A percentile compares a stretch with the other conserved stretches of the same genome.
phyloP scores from a whole-genome alignment of 2,888 invertebrate genomes.

The Caenorhabditis sp. region DNA sequence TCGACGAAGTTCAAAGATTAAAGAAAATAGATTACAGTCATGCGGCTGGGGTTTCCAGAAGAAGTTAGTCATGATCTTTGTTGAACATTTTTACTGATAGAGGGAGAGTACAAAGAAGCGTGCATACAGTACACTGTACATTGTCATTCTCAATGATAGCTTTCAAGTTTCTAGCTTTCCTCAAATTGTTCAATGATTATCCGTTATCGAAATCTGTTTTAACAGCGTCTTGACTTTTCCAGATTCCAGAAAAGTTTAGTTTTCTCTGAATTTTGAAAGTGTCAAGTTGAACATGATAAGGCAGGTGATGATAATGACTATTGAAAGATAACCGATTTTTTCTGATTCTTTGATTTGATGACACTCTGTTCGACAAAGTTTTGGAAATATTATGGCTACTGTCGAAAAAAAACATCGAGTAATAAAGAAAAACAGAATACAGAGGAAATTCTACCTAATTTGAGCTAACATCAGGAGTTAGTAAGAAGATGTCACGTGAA shows the following conservation, averaged over 20 bases:
- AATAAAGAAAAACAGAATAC: neutral
- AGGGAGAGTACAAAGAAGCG: neutral
- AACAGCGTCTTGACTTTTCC: too few relatives aligned
- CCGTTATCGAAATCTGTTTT: too few relatives aligned
- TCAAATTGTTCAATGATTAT: too few relatives aligned
- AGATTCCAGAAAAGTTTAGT: too few relatives aligned
- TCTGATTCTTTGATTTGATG: neutral
- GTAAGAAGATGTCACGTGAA: neutral
- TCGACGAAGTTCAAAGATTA: constrained; percentile 17
- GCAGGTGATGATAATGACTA: neutral
- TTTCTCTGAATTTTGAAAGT: neutral
- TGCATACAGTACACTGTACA: neutral
- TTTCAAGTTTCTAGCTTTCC: too few relatives aligned
- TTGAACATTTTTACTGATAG: constrained; percentile 3
- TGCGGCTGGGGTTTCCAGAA: constrained; percentile 1
- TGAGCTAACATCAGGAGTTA: neutral
- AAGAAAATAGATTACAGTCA: constrained; percentile 15
- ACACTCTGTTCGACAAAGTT: neutral
- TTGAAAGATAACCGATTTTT: neutral
- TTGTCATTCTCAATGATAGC: too few relatives aligned
- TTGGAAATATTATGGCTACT: neutral
- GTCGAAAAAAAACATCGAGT: neutral
- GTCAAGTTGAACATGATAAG: constrained; percentile 4
- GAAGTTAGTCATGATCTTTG: neutral
- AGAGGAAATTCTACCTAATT: neutral